Evolutionary conservation across 53 echinoderm and acorn worm genomes (phyloP), one percentile per base, ranked within the genome.

Genomic region (Luidia sarsii): DNA sequence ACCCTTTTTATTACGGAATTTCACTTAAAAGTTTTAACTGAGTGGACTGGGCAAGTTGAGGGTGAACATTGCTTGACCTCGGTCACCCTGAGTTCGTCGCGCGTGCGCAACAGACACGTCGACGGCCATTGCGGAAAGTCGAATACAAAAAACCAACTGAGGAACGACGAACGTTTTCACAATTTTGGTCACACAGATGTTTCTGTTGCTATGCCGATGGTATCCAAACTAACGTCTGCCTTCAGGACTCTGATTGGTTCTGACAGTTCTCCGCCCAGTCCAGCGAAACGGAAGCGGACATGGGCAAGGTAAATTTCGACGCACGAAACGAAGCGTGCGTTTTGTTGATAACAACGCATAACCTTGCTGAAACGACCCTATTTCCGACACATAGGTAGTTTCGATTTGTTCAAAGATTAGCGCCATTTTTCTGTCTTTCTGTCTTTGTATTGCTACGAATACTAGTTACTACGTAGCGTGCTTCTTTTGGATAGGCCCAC

Each of bases 161-260:
- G 20, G 43, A 73, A 16, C 59, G 23, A 57, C 45, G 31, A 18
- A 50, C 2, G 20, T 13, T 57, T 35, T 38, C 11, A 15, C 39
- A n/a, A 35, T 16, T 18, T 27, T 23, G 75, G 23, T 18, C 30
- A 5, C 30, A 36, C 77, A 30, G 46, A 61, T 77, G 77, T 77
- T 45, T 45, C 45, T 9, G 43, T 32, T 59, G 77, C 30, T 43
- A 38, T 77, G 61, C 91, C 71, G 80, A 91, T 91, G 91, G 85
- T 91, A 79, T 91, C 91, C 29, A 91, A 88, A 59, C 13, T 91
- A 43, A 91, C 64, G 31, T 64, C 65, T 80, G 91, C 85, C 46
- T 88, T 88, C 67, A 79, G 88, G 38, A 51, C 88, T 84, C 65
- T 83, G 25, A 71, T 84, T 61, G 91, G 88, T 70, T 84, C 91